Evolutionary conservation across 2,113 vertebrate genomes (phyloP), one percentile per base, ranked within the genome.

Genomic region (Nesoenas mayeri): DNA sequence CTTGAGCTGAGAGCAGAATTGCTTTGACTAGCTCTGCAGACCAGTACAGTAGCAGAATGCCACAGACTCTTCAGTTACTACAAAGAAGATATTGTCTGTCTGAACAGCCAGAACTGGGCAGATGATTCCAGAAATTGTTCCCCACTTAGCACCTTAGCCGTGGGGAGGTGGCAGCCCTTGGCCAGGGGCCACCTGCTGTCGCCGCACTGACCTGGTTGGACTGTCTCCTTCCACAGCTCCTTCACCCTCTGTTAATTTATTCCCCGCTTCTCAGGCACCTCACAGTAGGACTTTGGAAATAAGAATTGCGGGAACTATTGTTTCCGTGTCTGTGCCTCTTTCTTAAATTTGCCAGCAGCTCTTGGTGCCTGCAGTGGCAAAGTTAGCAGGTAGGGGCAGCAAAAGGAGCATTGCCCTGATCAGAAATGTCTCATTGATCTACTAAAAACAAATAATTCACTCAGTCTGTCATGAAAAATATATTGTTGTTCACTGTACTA

Each of bases 1-100:
- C 61, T 83, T 82, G 81, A 94, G 88, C 85, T 80, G 95, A 56
- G 88, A 89, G 61, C 72, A 47, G 85, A 88, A 85, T 84, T 90
- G 82, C 95, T 90, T 88, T 78, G 64, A 70, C 64, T 80, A 58
- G 38, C 0, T 0, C 91, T 82, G 67, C 89, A 88, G 89, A 88
- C 85, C 88, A 17, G 36, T 77, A 44, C 10, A 2, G 78, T 79
- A 72, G 88, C 60, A 15, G 75, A 94, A 64, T n/a, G 48, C 64
- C 51, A 69, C 65, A n/a, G 69, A 17, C 44, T 77, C 36, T 51
- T 58, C 77, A 82, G 72, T 74, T 26, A 61, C 70, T 48, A 42
- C 36, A 20, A 5, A 88, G 80, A 58, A 70, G 28, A 75, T 77
- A 47, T 13, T 24, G 6, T 0, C 65, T 79, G 26, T 64, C 73